Percentiles rank a stretch among this genome's conserved stretches.
Evolutionary conservation across 1,140 invertebrate genomes (phyloP).

Genomic region (Drosophila rhopaloa): DNA sequence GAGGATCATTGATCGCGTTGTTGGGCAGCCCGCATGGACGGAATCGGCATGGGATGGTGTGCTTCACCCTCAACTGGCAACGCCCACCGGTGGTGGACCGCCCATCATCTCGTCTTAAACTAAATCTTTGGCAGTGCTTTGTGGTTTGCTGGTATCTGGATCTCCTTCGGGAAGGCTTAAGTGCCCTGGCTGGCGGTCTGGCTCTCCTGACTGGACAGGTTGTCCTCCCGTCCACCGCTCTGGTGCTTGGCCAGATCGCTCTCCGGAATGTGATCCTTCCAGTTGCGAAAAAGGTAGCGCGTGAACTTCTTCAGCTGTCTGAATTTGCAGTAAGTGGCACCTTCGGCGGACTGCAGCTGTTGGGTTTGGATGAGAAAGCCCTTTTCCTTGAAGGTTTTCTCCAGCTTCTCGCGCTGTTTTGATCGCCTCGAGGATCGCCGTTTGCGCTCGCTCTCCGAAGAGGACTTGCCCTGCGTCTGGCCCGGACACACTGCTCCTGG

Average conservation of each 20-base stretch:
- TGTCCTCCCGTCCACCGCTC: slow-evolving; percentile 19
- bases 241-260: slow-evolving; percentile 86
- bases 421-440: slow-evolving; percentile 92
- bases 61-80: slow-evolving; percentile 8
- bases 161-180: slow-evolving; percentile 6
- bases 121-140: slow-evolving; percentile 77
- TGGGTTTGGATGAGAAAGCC: slow-evolving; percentile 97
- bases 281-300: slow-evolving; percentile 94
- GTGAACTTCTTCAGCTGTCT: slow-evolving; percentile 96
- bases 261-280: slow-evolving; percentile 96
- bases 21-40: slow-evolving; percentile 65
- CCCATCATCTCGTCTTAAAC: slow-evolving; percentile 43
- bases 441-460: slow-evolving; percentile 60
- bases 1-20: slow-evolving; percentile 16
- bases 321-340: slow-evolving; percentile 97
- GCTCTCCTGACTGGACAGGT: slow-evolving; percentile 24
- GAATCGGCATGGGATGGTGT: slow-evolving; percentile 60
- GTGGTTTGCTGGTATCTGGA: slow-evolving; percentile 10
- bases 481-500: slow-evolving; percentile 18
- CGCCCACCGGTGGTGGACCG: not conserved
- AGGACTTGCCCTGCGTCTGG: slow-evolving; percentile 20
- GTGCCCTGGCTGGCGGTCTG: slow-evolving; percentile 32
- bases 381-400: slow-evolving; percentile 96
- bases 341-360: slow-evolving; percentile 95
- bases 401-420: slow-evolving; percentile 93